phyloP scores from a whole-genome alignment of 2,888 invertebrate genomes.

The Catocala nupta region DNA sequence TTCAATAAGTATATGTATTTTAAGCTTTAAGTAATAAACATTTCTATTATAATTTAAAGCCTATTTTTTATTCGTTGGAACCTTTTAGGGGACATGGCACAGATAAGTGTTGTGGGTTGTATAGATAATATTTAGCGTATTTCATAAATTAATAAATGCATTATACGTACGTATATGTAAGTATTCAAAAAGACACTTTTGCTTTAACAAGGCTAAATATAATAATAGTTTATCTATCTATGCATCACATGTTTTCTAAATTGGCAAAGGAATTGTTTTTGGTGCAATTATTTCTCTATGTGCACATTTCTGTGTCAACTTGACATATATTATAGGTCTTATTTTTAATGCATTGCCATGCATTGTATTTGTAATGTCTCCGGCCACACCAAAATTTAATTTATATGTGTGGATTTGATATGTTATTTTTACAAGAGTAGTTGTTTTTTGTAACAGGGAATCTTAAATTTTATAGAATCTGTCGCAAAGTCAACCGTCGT shows the following conservation, averaged over 20 bases:
- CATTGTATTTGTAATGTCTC: not conserved
- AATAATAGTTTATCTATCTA: constrained; percentile 5
- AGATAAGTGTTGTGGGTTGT: constrained; percentile 32
- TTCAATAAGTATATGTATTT: constrained; percentile 27
- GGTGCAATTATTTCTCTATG: constrained; percentile 5
- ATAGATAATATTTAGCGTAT: constrained; percentile 18
- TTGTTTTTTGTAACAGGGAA: not conserved
- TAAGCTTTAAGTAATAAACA: constrained; percentile 50
- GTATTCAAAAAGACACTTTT: constrained; percentile 14
- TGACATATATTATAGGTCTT: not conserved
- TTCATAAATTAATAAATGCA: constrained; percentile 48
- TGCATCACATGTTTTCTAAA: constrained; percentile 28
- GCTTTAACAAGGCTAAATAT: constrained; percentile 21
- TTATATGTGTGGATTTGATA: not conserved
- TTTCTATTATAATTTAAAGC: constrained; percentile 46
- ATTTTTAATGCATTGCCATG: not conserved
- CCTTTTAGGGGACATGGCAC: constrained; percentile 45
- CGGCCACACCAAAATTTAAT: not conserved
- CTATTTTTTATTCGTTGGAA: constrained; percentile 49
- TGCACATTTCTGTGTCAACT: not conserved
- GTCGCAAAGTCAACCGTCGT: not conserved
- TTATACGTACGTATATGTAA: constrained; percentile 17
- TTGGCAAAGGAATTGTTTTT: constrained; percentile 13
- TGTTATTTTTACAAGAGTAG: not conserved
- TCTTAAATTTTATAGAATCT: not conserved